Evolutionary conservation across 2,888 invertebrate genomes (phyloP).

Genomic region (Archips xylosteana): DNA sequence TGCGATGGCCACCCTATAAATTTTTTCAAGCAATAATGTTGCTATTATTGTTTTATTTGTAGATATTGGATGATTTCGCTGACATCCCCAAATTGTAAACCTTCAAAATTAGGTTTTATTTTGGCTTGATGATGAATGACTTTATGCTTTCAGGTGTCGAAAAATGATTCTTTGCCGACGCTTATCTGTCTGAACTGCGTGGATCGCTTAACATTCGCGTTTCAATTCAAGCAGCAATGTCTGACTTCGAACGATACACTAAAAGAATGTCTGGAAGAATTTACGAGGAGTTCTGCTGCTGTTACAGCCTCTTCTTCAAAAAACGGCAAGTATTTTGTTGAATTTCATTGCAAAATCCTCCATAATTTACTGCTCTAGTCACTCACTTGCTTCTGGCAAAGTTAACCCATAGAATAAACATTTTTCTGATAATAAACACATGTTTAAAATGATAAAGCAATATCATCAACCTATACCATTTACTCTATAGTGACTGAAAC

Average conservation of each 20-base stretch:
- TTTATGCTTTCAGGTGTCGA: conserved; percentile 69
- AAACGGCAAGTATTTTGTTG: conserved; percentile 58
- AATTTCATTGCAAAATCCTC: background rate
- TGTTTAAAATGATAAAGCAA: background rate
- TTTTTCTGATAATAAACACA: background rate
- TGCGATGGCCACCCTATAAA: conserved; percentile 84
- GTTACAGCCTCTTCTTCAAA: conserved; percentile 60
- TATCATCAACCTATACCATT: background rate
- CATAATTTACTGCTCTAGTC: background rate
- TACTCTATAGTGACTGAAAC: conserved; percentile 61
- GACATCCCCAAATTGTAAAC: conserved; percentile 72
- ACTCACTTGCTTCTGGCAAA: too few species aligned
- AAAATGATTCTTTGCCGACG: conserved; percentile 79
- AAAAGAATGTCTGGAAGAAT: conserved; percentile 80
- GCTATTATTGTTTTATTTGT: conserved; percentile 78
- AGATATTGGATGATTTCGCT: conserved; percentile 70
- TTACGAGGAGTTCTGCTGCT: conserved; percentile 72
- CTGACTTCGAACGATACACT: conserved; percentile 78
- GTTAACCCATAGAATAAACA: background rate
- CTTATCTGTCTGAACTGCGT: conserved; percentile 81
- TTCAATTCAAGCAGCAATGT: conserved; percentile 82
- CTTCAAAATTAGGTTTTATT: conserved; percentile 47
- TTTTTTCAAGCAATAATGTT: conserved; percentile 82
- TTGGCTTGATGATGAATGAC: conserved; percentile 30
- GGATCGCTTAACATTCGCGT: conserved; percentile 78